Evolutionary conservation across 2,797 vertebrate species (phyloP), one percentile per base, ranked within the genome.

Genomic region (Antennarius maculatus): DNA sequence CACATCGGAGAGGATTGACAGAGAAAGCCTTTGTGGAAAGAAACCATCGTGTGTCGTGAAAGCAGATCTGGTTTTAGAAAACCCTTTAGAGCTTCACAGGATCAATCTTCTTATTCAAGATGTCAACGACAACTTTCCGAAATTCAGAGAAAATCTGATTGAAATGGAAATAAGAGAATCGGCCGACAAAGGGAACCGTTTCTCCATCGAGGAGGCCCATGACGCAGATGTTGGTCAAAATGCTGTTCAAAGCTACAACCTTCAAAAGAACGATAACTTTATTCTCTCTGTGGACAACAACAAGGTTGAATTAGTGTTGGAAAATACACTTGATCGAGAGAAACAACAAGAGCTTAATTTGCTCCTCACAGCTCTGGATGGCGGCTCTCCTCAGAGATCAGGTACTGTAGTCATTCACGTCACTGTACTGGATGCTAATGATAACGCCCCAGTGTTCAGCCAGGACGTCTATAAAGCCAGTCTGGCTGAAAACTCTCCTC

Each of bases 71-170:
- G 67, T 94, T 1, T 61, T 93, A 15, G 93, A 93, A 66, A 89
- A 90, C 63, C 89, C 90, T 18, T 46, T 94, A 50, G 93, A 93
- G 66, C 81, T 94, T 60, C 91, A 91, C 76, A 87, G 87, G 1
- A 10, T 92, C 13, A 76, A 66, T 71, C 29, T 94, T 39, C 86
- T 92, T 64, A 60, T 94, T 65, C 82, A 82, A 45, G 93, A 94
- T 67, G 68, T 93, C 14, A 94, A 94, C 62, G 93, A 94, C 48
- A 93, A 94, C 60, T 66, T 88, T 0, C 92, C 93, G 0, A 16
- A 28, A 46, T 94, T 94, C 57, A 74, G 51, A 2, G 39, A 68
- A 0, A 45, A 88, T 7, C 8, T 78, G 14, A 78, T 90, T n/a
- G 61, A 88, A 64, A 59, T 91, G 73, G 90, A 89, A 81, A 92